phyloP scores from a whole-genome alignment of 30 jellyfish, hydroid and myxozoan genomes.

The Aurelia sp. region DNA sequence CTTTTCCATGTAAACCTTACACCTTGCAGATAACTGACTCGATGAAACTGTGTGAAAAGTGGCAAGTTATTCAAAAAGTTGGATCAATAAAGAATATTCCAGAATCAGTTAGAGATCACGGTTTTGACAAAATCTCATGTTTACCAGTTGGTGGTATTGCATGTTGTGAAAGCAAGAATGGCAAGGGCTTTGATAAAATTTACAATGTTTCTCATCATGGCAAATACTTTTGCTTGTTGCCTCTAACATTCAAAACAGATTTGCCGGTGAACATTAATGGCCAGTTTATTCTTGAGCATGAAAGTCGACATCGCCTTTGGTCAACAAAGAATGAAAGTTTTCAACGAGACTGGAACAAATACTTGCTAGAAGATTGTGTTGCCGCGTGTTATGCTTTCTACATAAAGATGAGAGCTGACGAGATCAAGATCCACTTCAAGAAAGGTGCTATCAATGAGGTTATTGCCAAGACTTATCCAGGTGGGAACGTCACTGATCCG shows the following conservation, averaged over 20 bases:
- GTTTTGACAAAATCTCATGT: background rate
- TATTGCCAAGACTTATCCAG: background rate
- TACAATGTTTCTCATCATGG: background rate
- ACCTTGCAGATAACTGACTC: too few species aligned
- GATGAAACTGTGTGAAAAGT: too few species aligned
- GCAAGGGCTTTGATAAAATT: background rate
- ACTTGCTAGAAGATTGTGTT: conserved; percentile 43
- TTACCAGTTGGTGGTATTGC: conserved; percentile 79
- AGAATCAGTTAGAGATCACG: too few species aligned
- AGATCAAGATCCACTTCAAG: background rate
- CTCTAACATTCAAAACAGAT: conserved; percentile 23
- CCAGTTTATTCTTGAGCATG: conserved; percentile 66
- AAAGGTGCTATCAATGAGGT: background rate
- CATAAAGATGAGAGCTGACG: background rate
- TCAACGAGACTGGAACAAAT: conserved; percentile 59
- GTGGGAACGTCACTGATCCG: background rate
- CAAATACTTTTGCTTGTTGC: conserved; percentile 49
- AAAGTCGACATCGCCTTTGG: conserved; percentile 64
- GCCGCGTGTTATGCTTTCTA: conserved; percentile 46
- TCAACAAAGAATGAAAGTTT: conserved; percentile 8
- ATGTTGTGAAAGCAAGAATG: too few species aligned
- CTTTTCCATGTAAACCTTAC: too few species aligned
- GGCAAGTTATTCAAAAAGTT: too few species aligned
- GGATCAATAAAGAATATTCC: too few species aligned
- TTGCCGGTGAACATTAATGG: conserved; percentile 67